These are phyloP conservation scores for Acleris emargana DNA, from an alignment of 2,888 invertebrate species.

Conservation along the genomic window DNA sequence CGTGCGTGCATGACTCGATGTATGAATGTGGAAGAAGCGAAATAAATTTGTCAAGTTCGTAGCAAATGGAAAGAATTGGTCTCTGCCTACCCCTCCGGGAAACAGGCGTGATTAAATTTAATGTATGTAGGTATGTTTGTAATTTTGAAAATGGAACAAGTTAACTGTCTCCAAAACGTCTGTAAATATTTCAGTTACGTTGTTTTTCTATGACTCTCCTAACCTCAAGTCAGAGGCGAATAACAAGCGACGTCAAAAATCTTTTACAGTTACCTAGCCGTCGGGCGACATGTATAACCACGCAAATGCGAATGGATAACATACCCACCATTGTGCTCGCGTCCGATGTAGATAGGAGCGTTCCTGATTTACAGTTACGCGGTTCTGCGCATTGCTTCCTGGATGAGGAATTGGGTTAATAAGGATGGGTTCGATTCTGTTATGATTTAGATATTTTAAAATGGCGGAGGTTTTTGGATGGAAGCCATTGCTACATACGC, in stretches of 20 bases:
- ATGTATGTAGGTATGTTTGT: no score
- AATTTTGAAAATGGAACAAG: no score
- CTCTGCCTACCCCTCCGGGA: no score
- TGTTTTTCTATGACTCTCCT: not conserved
- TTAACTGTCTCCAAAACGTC: no score
- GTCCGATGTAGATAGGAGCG: slow-evolving; percentile 35
- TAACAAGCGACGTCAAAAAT: slow-evolving; percentile 26
- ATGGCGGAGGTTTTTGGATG: no score
- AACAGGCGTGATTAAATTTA: no score
- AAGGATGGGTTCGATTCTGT: not conserved
- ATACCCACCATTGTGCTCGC: slow-evolving; percentile 36
- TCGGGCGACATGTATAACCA: slow-evolving; percentile 35
- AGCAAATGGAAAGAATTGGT: no score
- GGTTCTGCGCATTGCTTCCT: slow-evolving; percentile 31
- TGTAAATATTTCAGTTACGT: not conserved
- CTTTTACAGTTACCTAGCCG: slow-evolving; percentile 35
- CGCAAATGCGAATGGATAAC: slow-evolving; percentile 36
- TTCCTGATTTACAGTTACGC: slow-evolving; percentile 40
- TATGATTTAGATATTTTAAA: no score
- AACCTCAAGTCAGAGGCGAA: not conserved
- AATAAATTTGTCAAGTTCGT: no score
- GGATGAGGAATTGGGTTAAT: slow-evolving; percentile 32
- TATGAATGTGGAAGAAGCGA: no score
- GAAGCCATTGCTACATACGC: no score
- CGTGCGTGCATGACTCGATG: no score